Evolutionary conservation across 2,888 invertebrate genomes (phyloP), one percentile per base, ranked within the genome.

Genomic region (Pheosia gnoma): DNA sequence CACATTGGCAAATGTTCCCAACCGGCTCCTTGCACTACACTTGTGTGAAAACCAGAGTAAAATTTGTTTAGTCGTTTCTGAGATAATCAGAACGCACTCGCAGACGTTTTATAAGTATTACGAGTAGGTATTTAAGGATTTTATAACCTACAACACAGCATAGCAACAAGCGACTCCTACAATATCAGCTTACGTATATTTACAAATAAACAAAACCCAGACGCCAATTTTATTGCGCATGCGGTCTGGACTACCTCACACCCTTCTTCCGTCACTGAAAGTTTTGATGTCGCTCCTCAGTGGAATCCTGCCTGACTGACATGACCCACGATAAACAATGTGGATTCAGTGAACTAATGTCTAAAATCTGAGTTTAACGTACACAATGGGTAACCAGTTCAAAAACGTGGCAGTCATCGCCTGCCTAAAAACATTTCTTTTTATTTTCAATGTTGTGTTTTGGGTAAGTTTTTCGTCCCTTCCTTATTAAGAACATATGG

Each of bases 361-460:
- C 53, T 59, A 37, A 58, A 59, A 60, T 59, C 55, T 54, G 57
- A 57, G 37, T 38, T 11, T 38, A 47, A 9, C 53, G n/a, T 55
- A 60, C 53, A 66, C 65, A 63, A 96, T 96, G 96, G 95, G 95
- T n/a, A 96, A 96, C 82, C 94, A 95, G 78, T 93, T 96, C 72
- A 96, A 96, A 86, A 96, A 95, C 71, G 95, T 96, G 70, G 96
- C 97, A 53, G 95, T 96, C 41, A 95, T 96, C 87, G 96, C 96
- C 70, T 97, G 96, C 86, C 95, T 97, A 90, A 97, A 97, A 85
- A 95, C 96, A 1, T 90, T 97, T 52, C 92, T 97, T 66, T 96
- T 97, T 94, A 89, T 96, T 60, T 97, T 97, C 91, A 97, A 97
- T 89, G 94, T 97, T 74, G 89, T 96, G 41, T 97, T 97, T 88